Evolutionary conservation across 2,888 invertebrate genomes (phyloP).

Genomic region (Elysia crispata): DNA sequence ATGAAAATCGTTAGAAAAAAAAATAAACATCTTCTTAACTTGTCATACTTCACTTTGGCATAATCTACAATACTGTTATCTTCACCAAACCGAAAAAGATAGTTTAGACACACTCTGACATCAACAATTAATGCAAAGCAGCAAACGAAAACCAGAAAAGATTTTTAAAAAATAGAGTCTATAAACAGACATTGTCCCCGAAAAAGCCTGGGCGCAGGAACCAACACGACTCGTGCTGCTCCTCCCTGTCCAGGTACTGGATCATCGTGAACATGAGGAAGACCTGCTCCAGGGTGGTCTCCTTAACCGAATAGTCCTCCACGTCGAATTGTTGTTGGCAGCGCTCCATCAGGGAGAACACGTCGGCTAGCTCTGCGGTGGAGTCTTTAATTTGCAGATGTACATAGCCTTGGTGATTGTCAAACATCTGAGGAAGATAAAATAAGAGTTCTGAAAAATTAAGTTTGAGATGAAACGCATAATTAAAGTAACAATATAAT

Average conservation of each 20-base stretch:
- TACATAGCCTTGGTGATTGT: constrained; percentile 82
- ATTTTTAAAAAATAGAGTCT: too few species aligned
- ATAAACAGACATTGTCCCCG: neutral
- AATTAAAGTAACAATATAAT: too few species aligned
- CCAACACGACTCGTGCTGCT: constrained; percentile 35
- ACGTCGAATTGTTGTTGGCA: constrained; percentile 66
- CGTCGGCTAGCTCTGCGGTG: constrained; percentile 70
- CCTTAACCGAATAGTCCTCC: constrained; percentile 76
- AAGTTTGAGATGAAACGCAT: too few species aligned
- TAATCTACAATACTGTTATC: too few species aligned
- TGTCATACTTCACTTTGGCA: too few species aligned
- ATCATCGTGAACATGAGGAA: constrained; percentile 79
- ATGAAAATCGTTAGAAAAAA: too few species aligned
- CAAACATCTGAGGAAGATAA: constrained; percentile 80
- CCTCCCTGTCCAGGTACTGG: constrained; percentile 62
- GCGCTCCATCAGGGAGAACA: constrained; percentile 75
- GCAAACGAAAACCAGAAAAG: too few species aligned
- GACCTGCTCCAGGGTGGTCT: constrained; percentile 76
- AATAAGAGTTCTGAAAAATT: too few species aligned
- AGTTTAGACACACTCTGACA: too few species aligned
- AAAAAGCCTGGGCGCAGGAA: constrained; percentile 38
- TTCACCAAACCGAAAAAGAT: too few species aligned
- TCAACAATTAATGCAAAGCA: too few species aligned
- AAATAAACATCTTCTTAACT: too few species aligned
- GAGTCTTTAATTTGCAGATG: constrained; percentile 65